A percentile compares a stretch with the other conserved stretches of the same genome.
These are phyloP conservation scores for Pterostichus niger DNA, from an alignment of 2,888 invertebrate species.

Conservation along the genomic window DNA sequence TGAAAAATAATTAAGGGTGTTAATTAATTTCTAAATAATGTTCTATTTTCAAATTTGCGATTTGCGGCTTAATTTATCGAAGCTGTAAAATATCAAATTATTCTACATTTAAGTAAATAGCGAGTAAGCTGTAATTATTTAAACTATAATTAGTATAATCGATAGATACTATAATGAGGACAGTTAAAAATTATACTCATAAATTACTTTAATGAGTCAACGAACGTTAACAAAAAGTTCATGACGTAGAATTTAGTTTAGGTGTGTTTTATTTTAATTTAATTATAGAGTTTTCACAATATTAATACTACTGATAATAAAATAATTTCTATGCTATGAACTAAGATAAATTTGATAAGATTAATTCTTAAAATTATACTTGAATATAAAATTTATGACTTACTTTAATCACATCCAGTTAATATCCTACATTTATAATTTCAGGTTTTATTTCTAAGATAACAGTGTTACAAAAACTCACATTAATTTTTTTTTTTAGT, in stretches of 20 bases:
- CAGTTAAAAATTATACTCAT: conserved; percentile 37
- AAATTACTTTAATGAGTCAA: conserved; percentile 31
- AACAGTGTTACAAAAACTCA: not conserved
- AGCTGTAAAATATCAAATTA: too few species aligned
- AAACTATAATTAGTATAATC: conserved; percentile 22
- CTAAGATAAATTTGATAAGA: conserved; percentile 40
- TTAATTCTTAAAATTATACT: conserved; percentile 45
- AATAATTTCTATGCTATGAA: conserved; percentile 19
- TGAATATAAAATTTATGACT: conserved; percentile 43
- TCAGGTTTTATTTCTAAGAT: conserved; percentile 7
- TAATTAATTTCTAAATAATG: too few species aligned
- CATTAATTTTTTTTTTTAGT: not conserved
- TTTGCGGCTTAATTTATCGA: too few species aligned
- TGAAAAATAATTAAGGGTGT: too few species aligned
- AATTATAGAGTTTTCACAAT: conserved; percentile 37
- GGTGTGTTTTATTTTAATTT: conserved; percentile 52
- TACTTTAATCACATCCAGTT: not conserved
- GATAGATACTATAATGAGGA: conserved; percentile 32
- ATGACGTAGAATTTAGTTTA: conserved; percentile 9
- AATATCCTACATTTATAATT: not conserved
- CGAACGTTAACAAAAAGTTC: conserved; percentile 22
- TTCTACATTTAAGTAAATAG: not conserved
- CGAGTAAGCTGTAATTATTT: conserved; percentile 18
- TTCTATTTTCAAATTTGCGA: too few species aligned
- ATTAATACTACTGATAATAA: conserved; percentile 40